These are phyloP conservation scores for Baronia brevicornis DNA, from an alignment of 2,888 invertebrate genomes.

Conservation along the genomic window DNA sequence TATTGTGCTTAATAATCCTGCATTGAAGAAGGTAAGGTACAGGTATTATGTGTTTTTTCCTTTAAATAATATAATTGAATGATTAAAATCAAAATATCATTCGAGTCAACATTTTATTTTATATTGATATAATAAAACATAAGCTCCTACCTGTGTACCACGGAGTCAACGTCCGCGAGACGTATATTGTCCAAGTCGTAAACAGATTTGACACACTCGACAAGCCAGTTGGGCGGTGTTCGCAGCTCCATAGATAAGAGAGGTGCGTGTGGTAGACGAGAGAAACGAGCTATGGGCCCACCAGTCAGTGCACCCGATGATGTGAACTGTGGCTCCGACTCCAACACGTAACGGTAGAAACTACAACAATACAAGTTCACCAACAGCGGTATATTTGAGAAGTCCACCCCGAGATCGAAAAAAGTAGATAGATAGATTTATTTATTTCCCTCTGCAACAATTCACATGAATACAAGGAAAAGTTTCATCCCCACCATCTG, in stretches of 20 bases:
- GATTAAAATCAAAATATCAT: no score
- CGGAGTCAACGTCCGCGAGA: conserved; percentile 91
- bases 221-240: conserved; percentile 97
- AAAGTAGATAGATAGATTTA: no score
- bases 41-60: no score
- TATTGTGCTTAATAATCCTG: no score
- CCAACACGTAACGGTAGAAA: conserved; percentile 96
- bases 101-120: no score
- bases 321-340: conserved; percentile 90
- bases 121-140: no score
- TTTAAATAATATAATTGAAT: no score
- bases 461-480: no score
- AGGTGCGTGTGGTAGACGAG: conserved; percentile 92
- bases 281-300: conserved; percentile 90
- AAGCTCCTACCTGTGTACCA: conserved; percentile 83
- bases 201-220: conserved; percentile 92
- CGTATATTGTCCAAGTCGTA: conserved; percentile 99
- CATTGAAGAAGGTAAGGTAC: no score
- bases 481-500: no score
- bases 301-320: conserved; percentile 79
- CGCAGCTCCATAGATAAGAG: conserved; percentile 86
- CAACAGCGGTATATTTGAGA: background rate
- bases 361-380: conserved; percentile 60
- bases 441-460: no score
- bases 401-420: no score